A percentile compares a stretch with the other conserved stretches of the same genome.
Conservation (phyloP, 2,113 vertebrate genomes). For the Sterna hirundo region DNA sequence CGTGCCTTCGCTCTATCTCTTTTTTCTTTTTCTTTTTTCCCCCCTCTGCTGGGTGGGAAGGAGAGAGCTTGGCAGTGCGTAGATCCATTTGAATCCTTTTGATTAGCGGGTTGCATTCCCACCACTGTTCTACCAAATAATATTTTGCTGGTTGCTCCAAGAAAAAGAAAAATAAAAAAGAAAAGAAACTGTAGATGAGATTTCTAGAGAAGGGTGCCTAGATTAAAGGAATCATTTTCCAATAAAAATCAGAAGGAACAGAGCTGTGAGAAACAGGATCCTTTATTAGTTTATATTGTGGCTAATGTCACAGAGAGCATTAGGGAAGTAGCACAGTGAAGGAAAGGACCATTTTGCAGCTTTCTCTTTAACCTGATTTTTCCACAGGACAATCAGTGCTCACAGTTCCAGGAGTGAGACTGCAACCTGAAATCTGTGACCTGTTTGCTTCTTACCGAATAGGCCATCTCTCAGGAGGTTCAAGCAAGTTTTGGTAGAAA, state of each 20-base stretch:
- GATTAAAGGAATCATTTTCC: slow-evolving; percentile 20
- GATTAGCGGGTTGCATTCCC: slow-evolving; percentile 67
- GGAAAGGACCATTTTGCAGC: not conserved
- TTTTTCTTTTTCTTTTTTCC: slow-evolving; percentile 49
- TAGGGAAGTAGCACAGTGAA: not conserved
- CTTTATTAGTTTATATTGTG: not conserved
- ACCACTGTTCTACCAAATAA: slow-evolving; percentile 57
- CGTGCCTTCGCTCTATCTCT: slow-evolving; percentile 45
- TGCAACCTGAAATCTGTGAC: slow-evolving; percentile 86
- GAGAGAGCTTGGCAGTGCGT: slow-evolving; percentile 51
- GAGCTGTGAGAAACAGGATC: slow-evolving; percentile 7
- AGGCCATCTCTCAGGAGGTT: slow-evolving; percentile 49
- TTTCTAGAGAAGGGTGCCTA: slow-evolving; percentile 39
- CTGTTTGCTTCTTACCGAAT: slow-evolving; percentile 74
- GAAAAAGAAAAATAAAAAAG: not conserved
- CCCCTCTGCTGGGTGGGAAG: slow-evolving; percentile 66
- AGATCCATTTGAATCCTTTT: slow-evolving; percentile 74
- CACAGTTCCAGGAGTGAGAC: slow-evolving; percentile 81
- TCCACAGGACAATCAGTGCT: slow-evolving; percentile 84
- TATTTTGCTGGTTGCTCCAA: slow-evolving; percentile 27
- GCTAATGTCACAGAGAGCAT: not conserved
- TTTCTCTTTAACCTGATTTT: slow-evolving; percentile 27
- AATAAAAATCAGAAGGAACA: not conserved
- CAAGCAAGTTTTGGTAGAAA: slow-evolving; percentile 81
- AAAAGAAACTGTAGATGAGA: not conserved